Conservation (phyloP, 1,140 invertebrate genomes). For the Drosophila miranda region DNA sequence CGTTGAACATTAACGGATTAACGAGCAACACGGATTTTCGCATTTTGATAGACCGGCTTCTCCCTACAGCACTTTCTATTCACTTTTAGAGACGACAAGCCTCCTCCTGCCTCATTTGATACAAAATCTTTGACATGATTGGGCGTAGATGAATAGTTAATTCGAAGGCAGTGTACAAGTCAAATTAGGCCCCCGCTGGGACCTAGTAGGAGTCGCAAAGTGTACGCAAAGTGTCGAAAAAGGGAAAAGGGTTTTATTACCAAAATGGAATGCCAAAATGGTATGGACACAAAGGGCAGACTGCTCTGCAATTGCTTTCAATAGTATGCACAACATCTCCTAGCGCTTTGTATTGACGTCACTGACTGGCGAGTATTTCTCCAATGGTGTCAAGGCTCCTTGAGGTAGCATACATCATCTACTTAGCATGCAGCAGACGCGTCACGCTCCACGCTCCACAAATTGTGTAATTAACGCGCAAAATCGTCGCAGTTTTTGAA, state of each 20-base stretch:
- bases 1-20: slow-evolving; percentile 14
- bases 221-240: neutral
- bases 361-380: neutral
- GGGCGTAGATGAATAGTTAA: slow-evolving; percentile 51
- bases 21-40: slow-evolving; percentile 23
- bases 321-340: neutral
- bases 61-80: slow-evolving; percentile 39
- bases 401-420: slow-evolving; percentile 26
- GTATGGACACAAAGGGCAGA: neutral
- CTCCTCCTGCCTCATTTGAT: neutral
- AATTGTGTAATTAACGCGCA: slow-evolving; percentile 55
- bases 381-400: slow-evolving; percentile 64
- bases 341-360: slow-evolving; percentile 2
- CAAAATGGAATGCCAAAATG: too few species aligned
- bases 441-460: slow-evolving; percentile 39
- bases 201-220: neutral
- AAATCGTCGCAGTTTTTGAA: slow-evolving; percentile 16
- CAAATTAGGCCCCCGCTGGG: slow-evolving; percentile 3
- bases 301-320: neutral
- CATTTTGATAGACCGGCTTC: slow-evolving; percentile 16
- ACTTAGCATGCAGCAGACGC: slow-evolving; percentile 50
- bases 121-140: slow-evolving; percentile 27
- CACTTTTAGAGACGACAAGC: slow-evolving; percentile 32
- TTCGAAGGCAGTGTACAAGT: neutral
- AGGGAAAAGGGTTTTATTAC: neutral